These are phyloP conservation scores for Anolis apletophallus DNA, from an alignment of 2,797 vertebrate species.

Conservation along the genomic window DNA sequence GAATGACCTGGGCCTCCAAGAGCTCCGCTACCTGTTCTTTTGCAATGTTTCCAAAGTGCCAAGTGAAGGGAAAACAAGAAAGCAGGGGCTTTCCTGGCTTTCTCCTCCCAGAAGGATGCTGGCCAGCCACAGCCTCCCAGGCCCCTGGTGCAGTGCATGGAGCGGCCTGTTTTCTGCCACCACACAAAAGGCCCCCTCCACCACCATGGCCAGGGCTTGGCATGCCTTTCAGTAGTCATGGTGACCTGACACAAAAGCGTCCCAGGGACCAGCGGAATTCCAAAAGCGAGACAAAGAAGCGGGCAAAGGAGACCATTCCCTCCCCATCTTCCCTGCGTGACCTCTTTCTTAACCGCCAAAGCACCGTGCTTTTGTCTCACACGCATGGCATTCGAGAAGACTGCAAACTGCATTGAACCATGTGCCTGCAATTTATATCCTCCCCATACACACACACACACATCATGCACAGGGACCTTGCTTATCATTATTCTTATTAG, in stretches of 20 bases:
- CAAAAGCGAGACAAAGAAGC: constrained; percentile 66
- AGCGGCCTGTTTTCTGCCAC: too few relatives aligned
- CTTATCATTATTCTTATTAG: neutral
- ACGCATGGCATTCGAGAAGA: neutral
- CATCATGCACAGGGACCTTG: neutral
- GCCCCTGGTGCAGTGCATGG: rapidly evolving
- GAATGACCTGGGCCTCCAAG: neutral
- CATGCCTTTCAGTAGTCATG: constrained; percentile 73
- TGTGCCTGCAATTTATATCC: neutral
- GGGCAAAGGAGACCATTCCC: constrained; percentile 26
- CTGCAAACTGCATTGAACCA: neutral
- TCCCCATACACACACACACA: neutral
- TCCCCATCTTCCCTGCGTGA: constrained; percentile 45
- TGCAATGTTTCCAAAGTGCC: neutral
- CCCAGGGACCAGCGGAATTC: constrained; percentile 74
- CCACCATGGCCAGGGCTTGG: constrained; percentile 18
- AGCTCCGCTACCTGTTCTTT: too few relatives aligned
- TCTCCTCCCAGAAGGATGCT: neutral
- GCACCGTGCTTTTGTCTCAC: constrained; percentile 45
- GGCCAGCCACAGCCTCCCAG: neutral
- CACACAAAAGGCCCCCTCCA: too few relatives aligned
- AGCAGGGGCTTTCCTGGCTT: rapidly evolving
- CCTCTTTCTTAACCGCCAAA: neutral
- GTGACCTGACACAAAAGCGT: constrained; percentile 76
- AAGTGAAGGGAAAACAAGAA: neutral